Base-by-base conservation (phyloP, 2,888 invertebrate genomes). In the Rhodophaea formosa region DNA sequence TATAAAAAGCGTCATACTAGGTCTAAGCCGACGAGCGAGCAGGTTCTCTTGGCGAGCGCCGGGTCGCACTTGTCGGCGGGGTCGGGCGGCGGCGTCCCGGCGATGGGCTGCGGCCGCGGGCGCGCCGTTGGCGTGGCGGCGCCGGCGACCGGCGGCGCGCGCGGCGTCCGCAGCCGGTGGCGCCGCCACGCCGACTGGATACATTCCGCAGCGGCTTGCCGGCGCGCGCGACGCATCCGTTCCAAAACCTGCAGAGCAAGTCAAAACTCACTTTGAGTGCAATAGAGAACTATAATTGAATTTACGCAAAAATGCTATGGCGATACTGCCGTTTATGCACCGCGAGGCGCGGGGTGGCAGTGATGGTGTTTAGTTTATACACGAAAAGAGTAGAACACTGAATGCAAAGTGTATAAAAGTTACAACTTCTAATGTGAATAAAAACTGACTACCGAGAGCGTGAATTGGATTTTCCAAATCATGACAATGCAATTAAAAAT, bases 111-210 rank as follows among this genome's bases (percentile, higher is more conserved):
- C 1, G 97, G 97, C 66, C 97, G 92, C 0, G 97, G 97, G 58
- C 97, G 91, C n/a, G 94, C 92, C 53, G 92, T 91, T 17, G 75
- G 70, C 30, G 68, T 67, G 55, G 69, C 42, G 61, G 57, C 56
- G 64, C 62, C 29, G 65, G 64, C 58, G 66, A 62, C 61, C 60
- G 59, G 54, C 67, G 56, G 59, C 53, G 62, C 54, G 57, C 61
- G 93, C 59, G 61, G 63, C 65, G 66, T 59, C 60, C 95, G 90
- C 72, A 94, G 92, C 65, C 94, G 93, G 93, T 95, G 95, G 0
- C 96, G 96, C 59, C 97, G 93, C 97, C 97, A 98, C 35, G 94
- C 94, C 7, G 96, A 92, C 89, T 96, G 98, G 74, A 98, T 95
- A 52, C 94, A 82, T n/a, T 95, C 95, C 0, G 97, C 97, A 12